Evolutionary conservation across 2,113 vertebrate species (phyloP).

Genomic region (Python bivittatus): DNA sequence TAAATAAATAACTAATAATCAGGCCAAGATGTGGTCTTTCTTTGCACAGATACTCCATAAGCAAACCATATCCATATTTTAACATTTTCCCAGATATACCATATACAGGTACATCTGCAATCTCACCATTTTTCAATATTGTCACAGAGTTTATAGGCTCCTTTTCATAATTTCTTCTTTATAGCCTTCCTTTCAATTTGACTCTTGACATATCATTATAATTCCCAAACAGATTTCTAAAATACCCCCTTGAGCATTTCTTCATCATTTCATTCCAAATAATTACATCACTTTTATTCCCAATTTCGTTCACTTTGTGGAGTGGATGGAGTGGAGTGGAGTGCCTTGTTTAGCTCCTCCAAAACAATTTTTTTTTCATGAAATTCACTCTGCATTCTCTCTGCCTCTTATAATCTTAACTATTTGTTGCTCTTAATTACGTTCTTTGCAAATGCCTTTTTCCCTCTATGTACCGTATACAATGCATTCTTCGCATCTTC

Average conservation of each 20-base stretch:
- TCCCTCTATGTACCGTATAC: background rate
- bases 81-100: background rate
- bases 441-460: background rate
- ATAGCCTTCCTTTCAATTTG: background rate
- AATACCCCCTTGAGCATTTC: background rate
- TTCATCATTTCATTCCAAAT: background rate
- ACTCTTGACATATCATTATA: background rate
- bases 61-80: background rate
- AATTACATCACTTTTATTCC: background rate
- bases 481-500: background rate
- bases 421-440: background rate
- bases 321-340: background rate
- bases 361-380: background rate
- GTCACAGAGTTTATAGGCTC: background rate
- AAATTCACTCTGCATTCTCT: background rate
- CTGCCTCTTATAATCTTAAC: background rate
- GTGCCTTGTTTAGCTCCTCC: background rate
- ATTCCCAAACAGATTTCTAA: background rate
- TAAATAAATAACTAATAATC: background rate
- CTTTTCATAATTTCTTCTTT: too few species aligned
- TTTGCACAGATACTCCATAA: background rate
- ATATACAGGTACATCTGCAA: background rate
- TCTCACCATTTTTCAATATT: background rate
- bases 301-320: background rate
- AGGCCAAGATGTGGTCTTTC: background rate